These are phyloP conservation scores for Neogobius melanostomus DNA, from an alignment of 2,113 vertebrate species.

Conservation along the genomic window DNA sequence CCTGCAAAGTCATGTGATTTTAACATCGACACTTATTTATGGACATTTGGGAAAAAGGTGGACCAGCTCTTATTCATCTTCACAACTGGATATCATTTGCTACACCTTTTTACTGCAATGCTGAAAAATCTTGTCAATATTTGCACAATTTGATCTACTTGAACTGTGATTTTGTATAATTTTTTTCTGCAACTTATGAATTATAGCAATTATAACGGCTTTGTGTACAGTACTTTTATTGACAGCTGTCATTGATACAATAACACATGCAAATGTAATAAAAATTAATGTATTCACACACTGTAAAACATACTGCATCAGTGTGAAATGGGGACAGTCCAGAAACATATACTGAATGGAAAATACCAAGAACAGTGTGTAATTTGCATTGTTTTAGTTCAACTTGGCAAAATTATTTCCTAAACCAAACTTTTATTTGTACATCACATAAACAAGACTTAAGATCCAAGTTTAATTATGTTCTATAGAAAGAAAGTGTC, in stretches of 20 bases:
- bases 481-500: constrained; percentile 16
- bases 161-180: background rate
- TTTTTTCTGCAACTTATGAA: background rate
- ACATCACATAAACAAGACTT: constrained; percentile 24
- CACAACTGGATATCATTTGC: background rate
- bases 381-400: background rate
- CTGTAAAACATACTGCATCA: constrained; percentile 7
- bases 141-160: background rate
- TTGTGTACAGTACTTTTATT: constrained; percentile 24
- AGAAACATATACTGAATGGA: constrained; percentile 4
- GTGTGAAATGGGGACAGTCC: background rate
- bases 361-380: background rate
- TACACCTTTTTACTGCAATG: background rate
- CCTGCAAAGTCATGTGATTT: constrained; percentile 76
- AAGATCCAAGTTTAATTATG: constrained; percentile 61
- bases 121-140: background rate
- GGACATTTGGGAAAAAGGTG: background rate
- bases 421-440: constrained; percentile 7
- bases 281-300: background rate
- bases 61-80: background rate
- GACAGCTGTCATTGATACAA: constrained; percentile 30
- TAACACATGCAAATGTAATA: constrained; percentile 12
- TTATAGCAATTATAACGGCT: constrained; percentile 10
- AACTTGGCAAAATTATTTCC: background rate
- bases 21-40: background rate